Evolutionary conservation across 2,888 invertebrate genomes (phyloP), one percentile per base, ranked within the genome.

Genomic region (Meloe dianella): DNA sequence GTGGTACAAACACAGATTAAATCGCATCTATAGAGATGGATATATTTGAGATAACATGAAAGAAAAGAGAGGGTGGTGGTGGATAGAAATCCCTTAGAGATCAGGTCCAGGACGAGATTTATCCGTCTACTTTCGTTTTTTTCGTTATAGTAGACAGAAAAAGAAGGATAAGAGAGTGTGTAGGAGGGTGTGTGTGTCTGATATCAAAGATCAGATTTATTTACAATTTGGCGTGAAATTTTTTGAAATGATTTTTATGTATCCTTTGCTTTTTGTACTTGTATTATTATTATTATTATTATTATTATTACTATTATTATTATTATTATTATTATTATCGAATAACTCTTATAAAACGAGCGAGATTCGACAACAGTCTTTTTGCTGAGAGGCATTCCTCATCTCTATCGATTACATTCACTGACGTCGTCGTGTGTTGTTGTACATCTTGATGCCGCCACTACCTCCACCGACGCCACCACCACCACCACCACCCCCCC

Each of bases 1-100:
- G 41, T 41, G n/a, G 20, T 20, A 47, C 47, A 47, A 47, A 47
- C 47, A 47, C 20, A 47, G 47, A 47, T 47, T 47, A 47, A 47
- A 47, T 47, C 47, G 17, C 17, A 17, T 5, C 41, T n/a, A 41
- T 5, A 41, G 1, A 41, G 9, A 47, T 47, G 20, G 8, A 47
- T 20, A 22, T 1, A 47, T 20, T n/a, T n/a, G n/a, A 47, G 47
- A 20, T 10, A 20, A 20, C 9, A 47, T n/a, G 20, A 20, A 17
- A 17, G 41, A 41, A 41, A 12, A 17, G 41, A 41, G n/a, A 41
- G n/a, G 35, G 12, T 12, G 32, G 8, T 6, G 32, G 32, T 32
- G n/a, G 38, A 20, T 14, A 47, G 47, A 47, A 47, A 47, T 47
- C 47, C 47, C 47, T 20, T 47, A 20, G 47, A 47, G 20, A 47